A percentile compares a stretch with the other conserved stretches of the same genome.
These are phyloP conservation scores for Selenia dentaria DNA, from an alignment of 2,888 invertebrate genomes.

Conservation along the genomic window DNA sequence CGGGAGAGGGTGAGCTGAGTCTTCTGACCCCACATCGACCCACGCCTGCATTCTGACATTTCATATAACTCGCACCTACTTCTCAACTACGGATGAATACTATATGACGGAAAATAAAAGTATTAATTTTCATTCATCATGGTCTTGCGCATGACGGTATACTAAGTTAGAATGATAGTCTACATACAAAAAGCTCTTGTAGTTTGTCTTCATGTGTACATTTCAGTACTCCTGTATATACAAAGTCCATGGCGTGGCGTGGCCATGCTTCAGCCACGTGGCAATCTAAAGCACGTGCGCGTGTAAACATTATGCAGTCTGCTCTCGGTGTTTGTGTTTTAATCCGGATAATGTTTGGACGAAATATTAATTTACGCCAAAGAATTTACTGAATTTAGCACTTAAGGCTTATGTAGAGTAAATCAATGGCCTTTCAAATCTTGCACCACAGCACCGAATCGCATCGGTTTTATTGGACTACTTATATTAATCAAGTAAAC, in stretches of 20 bases:
- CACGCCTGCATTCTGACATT: conserved; percentile 45
- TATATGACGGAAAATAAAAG: conserved; percentile 13
- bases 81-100: conserved; percentile 25
- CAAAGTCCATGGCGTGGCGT: no score
- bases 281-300: conserved; percentile 16
- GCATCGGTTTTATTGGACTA: no score
- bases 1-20: conserved; percentile 1
- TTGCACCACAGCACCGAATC: no score
- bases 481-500: no score
- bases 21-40: conserved; percentile 7
- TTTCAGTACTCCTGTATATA: background rate
- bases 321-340: no score
- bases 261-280: conserved; percentile 12
- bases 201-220: background rate
- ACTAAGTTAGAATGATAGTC: conserved; percentile 1
- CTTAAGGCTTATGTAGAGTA: no score
- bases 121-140: conserved; percentile 25
- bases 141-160: conserved; percentile 1
- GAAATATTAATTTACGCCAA: no score
- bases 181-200: background rate
- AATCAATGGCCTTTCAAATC: no score
- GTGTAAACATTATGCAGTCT: no score
- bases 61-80: conserved; percentile 35
- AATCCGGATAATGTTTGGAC: no score
- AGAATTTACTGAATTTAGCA: no score